Base-by-base conservation (phyloP, 2,113 vertebrate genomes). In the Pogonocichla stellata region DNA sequence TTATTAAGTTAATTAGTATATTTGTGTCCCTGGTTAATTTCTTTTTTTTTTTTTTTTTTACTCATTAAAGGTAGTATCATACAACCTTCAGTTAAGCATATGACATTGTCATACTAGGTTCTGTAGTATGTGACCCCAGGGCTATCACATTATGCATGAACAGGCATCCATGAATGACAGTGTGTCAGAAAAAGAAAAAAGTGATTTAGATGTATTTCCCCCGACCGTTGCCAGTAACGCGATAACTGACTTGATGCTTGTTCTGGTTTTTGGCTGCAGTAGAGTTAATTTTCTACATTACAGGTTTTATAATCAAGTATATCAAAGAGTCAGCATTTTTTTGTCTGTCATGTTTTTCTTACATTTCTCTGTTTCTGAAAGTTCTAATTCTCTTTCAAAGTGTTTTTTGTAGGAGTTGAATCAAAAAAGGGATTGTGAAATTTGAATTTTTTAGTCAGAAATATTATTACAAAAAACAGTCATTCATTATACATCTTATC, bases 1-100 rank as follows among this genome's bases (percentile, higher is more conserved):
- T 81, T 91, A 93, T 91, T 92, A 93, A 96, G 79, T 95, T 96
- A 94, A 97, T 97, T 90, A 93, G 93, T 92, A 80, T 74, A 95
- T 96, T 96, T 97, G 42, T 96, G 67, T 92, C 95, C 86, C 95
- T 96, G 79, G n/a, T 18, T 97, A 93, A 96, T 97, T 97, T 74
- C 45, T 51, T 56, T 42, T 42, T 57, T 38, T 67, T 9, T 38
- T 57, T 38, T 67, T 9, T 38, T 36, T 8, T 53, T 11, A 13
- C 47, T 72, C 88, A 94, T 64, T 91, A 95, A 95, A 98, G 90
- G 45, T 92, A 74, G 51, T 80, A 83, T 75, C 80, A 80, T 87
- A 85, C 94, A 96, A 93, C 86, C 91, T 97, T 97, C 85, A 73
- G 65, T 91, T 84, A 95, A 90, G 62, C 84, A 93, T 48, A 91